Base-by-base conservation (phyloP, 2,113 vertebrate species). In the Eubucco bourcierii region DNA sequence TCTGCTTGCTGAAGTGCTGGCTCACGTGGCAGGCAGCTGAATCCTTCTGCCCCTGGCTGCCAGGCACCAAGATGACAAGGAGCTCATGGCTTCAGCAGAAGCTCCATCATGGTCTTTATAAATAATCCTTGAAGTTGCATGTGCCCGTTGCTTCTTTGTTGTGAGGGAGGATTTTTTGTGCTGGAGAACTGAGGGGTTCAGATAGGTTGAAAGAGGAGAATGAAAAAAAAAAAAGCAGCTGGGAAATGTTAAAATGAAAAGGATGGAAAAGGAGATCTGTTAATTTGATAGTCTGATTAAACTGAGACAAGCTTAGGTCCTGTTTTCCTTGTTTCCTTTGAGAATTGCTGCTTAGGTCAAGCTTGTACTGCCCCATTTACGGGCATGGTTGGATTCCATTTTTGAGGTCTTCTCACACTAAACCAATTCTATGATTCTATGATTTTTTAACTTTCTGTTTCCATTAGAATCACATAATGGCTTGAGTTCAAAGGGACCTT, bases 221-320 rank as follows among this genome's bases (percentile, higher is more conserved):
- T 41, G 41, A 15, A 41, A 52, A 25, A 77, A 84, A 76, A 52
- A 71, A 52, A 84, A 84, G 31, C 80, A 92, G 64, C 68, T 87
- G 93, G 87, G 84, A 67, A 92, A 71, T 0, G 2, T 41, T 66
- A n/a, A 29, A 23, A 13, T 18, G 28, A 34, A n/a, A 34, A 44
- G 7, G 29, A 28, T 68, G 34, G 84, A 37, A 77, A 79, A 84
- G 56, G 65, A 89, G 72, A 75, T 58, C 16, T 33, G 33, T 77
- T 93, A 24, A 82, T 90, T 93, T 84, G 65, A 58, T 92, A 82
- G 56, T 87, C 81, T 89, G 24, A 93, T 90, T 68, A 84, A 87
- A 80, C 7, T 10, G 21, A 86, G 34, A 72, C 31, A 47, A 59
- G 88, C 19, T 87, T 60, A 66, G 63, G 59, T 81, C 59, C 28